Base-by-base conservation (phyloP, 2,888 invertebrate genomes). In the Acleris emargana region DNA sequence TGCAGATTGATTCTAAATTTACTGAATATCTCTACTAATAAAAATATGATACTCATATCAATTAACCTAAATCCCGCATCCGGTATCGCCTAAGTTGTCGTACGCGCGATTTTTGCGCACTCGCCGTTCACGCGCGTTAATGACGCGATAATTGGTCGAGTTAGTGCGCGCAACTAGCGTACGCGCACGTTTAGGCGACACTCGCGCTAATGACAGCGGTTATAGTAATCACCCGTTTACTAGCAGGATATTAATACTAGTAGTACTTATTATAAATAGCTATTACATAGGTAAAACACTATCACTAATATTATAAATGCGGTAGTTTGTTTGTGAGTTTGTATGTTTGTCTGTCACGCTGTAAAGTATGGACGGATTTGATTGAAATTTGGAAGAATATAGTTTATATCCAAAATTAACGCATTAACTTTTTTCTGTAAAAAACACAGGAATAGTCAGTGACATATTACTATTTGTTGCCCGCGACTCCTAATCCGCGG, bases 91-190 rank as follows among this genome's bases (percentile, higher is more conserved):
- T 63, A 25, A 43, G 32, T 11, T 16, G 47, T 52, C 47, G 47
- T 55, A 50, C 43, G 58, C 11, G 54, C 47, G 53, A 55, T 51
- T 68, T 68, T 64, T 57, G 64, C 62, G 59, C 58, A 54, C 58
- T 32, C 22, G 62, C 62, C 62, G 59, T 32, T 64, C 52, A 9
- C 9, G 9, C 32, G 42, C 58, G 64, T 51, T 67, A 64, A 67
- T 49, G 63, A 57, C 60, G 11, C 50, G 59, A 63, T 67, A 64
- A 64, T 64, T 49, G 63, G 52, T 13, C 50, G 50, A 49, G 38
- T 67, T 67, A 54, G 45, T 45, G 25, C 25, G 32, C 51, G 52
- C 57, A 32, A 47, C 50, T 32, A 54, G 53, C 58, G 61, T 54
- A 32, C 22, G 64, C 42, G 49, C 59, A 53, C 53, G 47, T 49